These are phyloP conservation scores for Phoebastria nigripes DNA, from an alignment of 2,797 vertebrate genomes.

Conservation along the genomic window DNA sequence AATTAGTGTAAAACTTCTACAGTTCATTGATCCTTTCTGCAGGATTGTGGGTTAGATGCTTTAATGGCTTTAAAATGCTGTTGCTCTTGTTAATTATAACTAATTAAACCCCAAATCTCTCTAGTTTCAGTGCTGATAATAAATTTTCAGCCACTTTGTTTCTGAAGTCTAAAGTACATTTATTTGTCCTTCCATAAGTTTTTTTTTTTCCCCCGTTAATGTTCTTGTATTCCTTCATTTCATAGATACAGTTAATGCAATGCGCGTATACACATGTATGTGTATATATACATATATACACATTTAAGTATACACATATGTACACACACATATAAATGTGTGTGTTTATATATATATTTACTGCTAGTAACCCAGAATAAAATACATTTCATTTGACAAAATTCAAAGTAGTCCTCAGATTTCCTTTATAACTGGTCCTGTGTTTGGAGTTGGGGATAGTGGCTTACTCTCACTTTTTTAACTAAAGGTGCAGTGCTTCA, in stretches of 20 bases:
- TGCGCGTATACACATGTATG: rapidly evolving
- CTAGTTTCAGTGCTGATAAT: background rate
- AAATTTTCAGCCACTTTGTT: background rate
- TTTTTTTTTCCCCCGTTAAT: background rate
- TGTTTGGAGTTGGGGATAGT: background rate
- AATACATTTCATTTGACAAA: background rate
- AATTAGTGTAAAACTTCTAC: background rate
- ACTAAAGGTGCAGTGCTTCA: background rate
- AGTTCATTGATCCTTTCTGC: background rate
- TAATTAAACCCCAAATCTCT: background rate
- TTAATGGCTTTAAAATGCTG: background rate
- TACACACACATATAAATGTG: background rate
- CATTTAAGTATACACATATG: no score
- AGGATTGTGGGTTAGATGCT: background rate
- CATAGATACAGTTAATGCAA: background rate
- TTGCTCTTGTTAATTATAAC: background rate
- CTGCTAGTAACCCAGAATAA: background rate
- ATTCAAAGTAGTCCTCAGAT: background rate
- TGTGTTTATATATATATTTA: background rate
- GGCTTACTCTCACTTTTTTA: background rate
- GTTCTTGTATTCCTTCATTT: background rate
- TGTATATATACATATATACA: background rate
- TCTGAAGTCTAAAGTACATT: background rate
- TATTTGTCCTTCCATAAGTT: background rate
- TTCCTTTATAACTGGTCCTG: background rate